phyloP scores from a whole-genome alignment of 2,797 vertebrate genomes.

The Huso huso region DNA sequence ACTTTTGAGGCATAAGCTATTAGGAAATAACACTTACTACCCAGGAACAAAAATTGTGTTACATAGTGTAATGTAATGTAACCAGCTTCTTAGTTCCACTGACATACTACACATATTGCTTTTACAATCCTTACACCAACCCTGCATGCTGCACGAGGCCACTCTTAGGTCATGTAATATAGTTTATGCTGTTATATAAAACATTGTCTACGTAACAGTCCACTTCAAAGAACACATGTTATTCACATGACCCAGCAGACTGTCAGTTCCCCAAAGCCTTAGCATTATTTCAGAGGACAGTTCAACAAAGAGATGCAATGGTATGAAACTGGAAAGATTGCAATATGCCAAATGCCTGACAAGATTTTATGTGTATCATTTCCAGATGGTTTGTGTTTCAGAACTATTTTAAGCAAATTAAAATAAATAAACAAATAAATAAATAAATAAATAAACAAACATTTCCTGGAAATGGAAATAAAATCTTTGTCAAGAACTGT shows the following conservation, averaged over 20 bases:
- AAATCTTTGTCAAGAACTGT: not conserved
- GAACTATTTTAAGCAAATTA: not conserved
- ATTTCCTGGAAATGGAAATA: not conserved
- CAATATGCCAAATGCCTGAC: slow-evolving; percentile 41
- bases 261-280: not conserved
- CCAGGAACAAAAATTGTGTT: no score
- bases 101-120: no score
- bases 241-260: not conserved
- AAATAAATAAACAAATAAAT: not conserved
- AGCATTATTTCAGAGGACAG: slow-evolving; percentile 21
- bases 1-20: no score
- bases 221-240: not conserved
- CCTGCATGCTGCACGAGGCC: no score
- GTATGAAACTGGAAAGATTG: slow-evolving; percentile 27
- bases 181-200: slow-evolving; percentile 34
- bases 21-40: no score
- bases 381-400: slow-evolving; percentile 40
- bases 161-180: slow-evolving; percentile 3
- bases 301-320: slow-evolving; percentile 32
- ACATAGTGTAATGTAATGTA: no score
- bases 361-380: slow-evolving; percentile 28
- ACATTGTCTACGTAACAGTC: slow-evolving; percentile 34
- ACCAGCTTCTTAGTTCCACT: no score
- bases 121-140: no score
- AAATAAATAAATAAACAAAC: not conserved